Evolutionary conservation across 2,888 invertebrate species (phyloP), one percentile per base, ranked within the genome.

Genomic region (Tryphoninae sp.): DNA sequence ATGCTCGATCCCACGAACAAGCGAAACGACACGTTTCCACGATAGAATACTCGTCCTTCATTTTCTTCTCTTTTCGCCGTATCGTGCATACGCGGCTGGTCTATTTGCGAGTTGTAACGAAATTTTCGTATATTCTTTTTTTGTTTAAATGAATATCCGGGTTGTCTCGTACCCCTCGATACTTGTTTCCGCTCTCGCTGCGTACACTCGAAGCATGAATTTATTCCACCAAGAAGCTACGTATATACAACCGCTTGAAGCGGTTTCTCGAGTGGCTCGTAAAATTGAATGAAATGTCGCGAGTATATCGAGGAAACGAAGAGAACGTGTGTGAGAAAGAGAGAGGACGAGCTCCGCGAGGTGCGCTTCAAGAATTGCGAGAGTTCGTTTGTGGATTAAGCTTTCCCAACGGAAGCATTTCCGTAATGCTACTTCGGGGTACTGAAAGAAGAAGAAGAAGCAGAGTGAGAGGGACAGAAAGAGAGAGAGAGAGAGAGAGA

Each of bases 231-330:
- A 3, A 11, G 16, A 69, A 45, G 7, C 22, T 23, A 42, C 23
- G 16, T 42, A 59, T 67, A 53, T 67, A 55, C 9, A 16, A 78
- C 62, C 23, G 65, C 53, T 78, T 72, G 65, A 55, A 78, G 74
- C 53, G 69, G 78, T 74, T 81, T 81, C 67, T 53, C 71, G 78
- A 75, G 71, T 75, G 67, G 75, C 75, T 75, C 75, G 75, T 81
- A 72, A 81, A 83, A 81, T 82, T 77, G 77, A 79, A 74, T 78
- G 71, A 83, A 82, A 82, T 72, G 62, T 74, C 80, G 73, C 65
- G 69, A 62, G 78, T 74, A 79, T 76, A 49, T 75, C 67, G 65
- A 67, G 59, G 53, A 61, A n/a, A 23, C 67, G 73, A 40, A 75
- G 42, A 59, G 23, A 51, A 64, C 65, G 71, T 62, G 65, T 33